phyloP scores from a whole-genome alignment of 1,140 invertebrate species.

The Nephila pilipes region DNA sequence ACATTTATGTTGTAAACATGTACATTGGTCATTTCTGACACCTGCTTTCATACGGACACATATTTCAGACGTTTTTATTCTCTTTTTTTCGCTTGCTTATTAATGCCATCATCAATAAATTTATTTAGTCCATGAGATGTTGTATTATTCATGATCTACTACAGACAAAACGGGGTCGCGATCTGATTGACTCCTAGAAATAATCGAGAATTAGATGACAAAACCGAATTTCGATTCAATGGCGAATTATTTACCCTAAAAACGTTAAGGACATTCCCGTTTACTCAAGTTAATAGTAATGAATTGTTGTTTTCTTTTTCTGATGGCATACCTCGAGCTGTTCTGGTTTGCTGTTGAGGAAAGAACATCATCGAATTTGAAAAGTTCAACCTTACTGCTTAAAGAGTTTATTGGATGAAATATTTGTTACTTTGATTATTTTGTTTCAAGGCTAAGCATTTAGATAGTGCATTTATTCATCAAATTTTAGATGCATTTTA shows the following conservation, averaged over 20 bases:
- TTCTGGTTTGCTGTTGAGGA: no score
- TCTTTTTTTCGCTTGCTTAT: neutral
- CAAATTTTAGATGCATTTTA: no score
- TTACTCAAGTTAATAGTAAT: no score
- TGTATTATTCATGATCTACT: neutral
- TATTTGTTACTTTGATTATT: no score
- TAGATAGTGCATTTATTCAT: no score
- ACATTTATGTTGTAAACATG: neutral
- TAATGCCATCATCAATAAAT: neutral
- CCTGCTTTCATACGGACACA: neutral
- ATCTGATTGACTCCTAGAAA: neutral
- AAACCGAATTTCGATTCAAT: slow-evolving; percentile 14
- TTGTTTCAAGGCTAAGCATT: no score
- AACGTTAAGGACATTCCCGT: no score
- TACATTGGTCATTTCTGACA: neutral
- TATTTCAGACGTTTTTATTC: neutral
- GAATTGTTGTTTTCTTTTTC: no score
- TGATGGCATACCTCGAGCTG: no score
- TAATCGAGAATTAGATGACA: neutral
- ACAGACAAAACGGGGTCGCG: neutral
- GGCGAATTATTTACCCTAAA: neutral
- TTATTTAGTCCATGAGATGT: neutral
- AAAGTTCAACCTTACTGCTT: no score
- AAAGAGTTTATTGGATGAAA: no score
- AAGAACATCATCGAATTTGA: no score